These are phyloP conservation scores for Melanerpes formicivorus DNA, from an alignment of 2,113 vertebrate genomes.

Conservation along the genomic window DNA sequence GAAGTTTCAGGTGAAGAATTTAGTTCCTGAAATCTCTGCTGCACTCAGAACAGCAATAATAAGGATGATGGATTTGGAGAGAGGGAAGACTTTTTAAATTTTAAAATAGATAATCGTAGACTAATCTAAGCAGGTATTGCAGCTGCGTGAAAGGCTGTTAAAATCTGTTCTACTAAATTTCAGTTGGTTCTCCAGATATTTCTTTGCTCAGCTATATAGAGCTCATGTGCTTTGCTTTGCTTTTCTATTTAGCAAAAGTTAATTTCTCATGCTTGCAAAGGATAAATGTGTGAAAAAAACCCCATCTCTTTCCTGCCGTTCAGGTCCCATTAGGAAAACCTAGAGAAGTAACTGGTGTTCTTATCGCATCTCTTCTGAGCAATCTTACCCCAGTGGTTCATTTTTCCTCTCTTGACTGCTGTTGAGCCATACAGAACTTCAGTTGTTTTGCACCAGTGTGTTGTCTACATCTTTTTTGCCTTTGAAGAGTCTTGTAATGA, in stretches of 20 bases:
- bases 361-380: not conserved
- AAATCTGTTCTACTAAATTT: conserved; percentile 5
- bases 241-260: conserved; percentile 6
- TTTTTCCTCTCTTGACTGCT: not conserved
- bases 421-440: not conserved
- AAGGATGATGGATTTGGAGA: conserved; percentile 7
- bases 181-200: conserved; percentile 13
- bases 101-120: conserved; percentile 11
- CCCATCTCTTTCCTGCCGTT: not conserved
- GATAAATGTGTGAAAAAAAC: not conserved
- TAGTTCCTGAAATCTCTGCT: conserved; percentile 23
- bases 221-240: not conserved
- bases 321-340: not conserved
- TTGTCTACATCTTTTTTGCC: not conserved
- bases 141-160: not conserved
- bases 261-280: not conserved
- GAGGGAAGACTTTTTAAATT: not conserved
- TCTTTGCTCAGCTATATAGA: not conserved
- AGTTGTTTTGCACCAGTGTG: not conserved
- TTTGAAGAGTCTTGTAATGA: not conserved
- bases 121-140: conserved; percentile 31
- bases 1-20: conserved; percentile 30
- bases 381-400: not conserved
- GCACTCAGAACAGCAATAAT: not conserved
- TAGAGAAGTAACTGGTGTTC: not conserved